These are phyloP conservation scores for Chloebia gouldiae DNA, from an alignment of 2,113 vertebrate genomes.

Conservation along the genomic window DNA sequence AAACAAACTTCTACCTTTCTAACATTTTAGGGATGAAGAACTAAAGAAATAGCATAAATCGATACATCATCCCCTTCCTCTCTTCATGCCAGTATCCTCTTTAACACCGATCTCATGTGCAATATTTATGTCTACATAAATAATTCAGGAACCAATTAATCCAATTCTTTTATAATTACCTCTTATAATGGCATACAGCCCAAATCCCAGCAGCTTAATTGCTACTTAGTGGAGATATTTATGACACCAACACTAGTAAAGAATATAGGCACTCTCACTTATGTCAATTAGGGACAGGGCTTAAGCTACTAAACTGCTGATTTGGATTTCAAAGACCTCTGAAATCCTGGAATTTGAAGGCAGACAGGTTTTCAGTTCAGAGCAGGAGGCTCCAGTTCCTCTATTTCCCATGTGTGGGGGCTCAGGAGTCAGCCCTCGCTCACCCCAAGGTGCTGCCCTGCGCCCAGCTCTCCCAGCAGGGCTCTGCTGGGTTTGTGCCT, in stretches of 20 bases:
- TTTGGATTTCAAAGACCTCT: not conserved
- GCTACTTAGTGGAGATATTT: constrained; percentile 72
- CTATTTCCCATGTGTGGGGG: rapidly evolving
- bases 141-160: constrained; percentile 80
- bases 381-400: not conserved
- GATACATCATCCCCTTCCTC: constrained; percentile 8
- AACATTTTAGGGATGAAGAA: constrained; percentile 8
- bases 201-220: constrained; percentile 71
- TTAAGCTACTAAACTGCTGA: not conserved
- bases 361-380: not conserved
- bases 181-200: constrained; percentile 64
- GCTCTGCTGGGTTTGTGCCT: not conserved
- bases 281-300: not conserved
- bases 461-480: not conserved
- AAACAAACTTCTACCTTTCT: constrained; percentile 25
- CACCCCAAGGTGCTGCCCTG: not conserved
- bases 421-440: not conserved
- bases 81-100: constrained; percentile 29
- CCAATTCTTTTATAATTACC: constrained; percentile 77
- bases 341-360: not conserved
- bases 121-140: constrained; percentile 76
- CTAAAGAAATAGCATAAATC: constrained; percentile 37
- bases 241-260: constrained; percentile 61
- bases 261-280: constrained; percentile 29
- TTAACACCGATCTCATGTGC: constrained; percentile 58